A percentile compares a stretch with the other conserved stretches of the same genome.
Evolutionary conservation across 1,140 invertebrate species (phyloP).

Genomic region (Trachymyrmex cornetzi): DNA sequence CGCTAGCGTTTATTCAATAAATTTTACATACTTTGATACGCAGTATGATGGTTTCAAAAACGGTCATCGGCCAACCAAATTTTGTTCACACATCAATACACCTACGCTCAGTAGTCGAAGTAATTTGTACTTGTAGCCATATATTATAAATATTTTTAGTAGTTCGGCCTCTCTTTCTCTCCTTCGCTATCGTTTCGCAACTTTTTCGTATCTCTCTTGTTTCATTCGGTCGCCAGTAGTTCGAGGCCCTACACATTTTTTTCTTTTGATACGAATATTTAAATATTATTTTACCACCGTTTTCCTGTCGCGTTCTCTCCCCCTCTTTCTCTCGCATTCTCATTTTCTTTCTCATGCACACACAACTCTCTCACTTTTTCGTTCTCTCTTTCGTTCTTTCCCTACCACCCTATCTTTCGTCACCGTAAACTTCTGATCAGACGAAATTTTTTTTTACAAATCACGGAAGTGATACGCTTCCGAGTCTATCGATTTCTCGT

Average conservation of each 20-base stretch:
- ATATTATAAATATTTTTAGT: conserved; percentile 87
- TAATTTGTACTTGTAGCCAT: conserved; percentile 88
- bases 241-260: conserved; percentile 86
- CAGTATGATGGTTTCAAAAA: conserved; percentile 87
- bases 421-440: conserved; percentile 83
- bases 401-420: conserved; percentile 50
- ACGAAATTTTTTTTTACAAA: conserved; percentile 85
- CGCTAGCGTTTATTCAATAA: conserved; percentile 87
- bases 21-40: conserved; percentile 88
- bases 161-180: conserved; percentile 84
- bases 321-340: conserved; percentile 50
- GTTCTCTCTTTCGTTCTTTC: background rate
- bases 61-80: conserved; percentile 87
- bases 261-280: conserved; percentile 87
- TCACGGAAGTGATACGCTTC: conserved; percentile 82
- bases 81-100: conserved; percentile 88
- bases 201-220: conserved; percentile 71
- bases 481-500: conserved; percentile 66
- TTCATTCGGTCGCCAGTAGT: conserved; percentile 83
- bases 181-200: conserved; percentile 66
- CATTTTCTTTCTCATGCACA: conserved; percentile 33
- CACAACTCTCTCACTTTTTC: conserved; percentile 11
- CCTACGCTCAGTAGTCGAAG: conserved; percentile 87
- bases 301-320: conserved; percentile 65
- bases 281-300: conserved; percentile 84